Conservation (phyloP, 2,888 invertebrate genomes). For the Mimumesa dahlbomi region DNA sequence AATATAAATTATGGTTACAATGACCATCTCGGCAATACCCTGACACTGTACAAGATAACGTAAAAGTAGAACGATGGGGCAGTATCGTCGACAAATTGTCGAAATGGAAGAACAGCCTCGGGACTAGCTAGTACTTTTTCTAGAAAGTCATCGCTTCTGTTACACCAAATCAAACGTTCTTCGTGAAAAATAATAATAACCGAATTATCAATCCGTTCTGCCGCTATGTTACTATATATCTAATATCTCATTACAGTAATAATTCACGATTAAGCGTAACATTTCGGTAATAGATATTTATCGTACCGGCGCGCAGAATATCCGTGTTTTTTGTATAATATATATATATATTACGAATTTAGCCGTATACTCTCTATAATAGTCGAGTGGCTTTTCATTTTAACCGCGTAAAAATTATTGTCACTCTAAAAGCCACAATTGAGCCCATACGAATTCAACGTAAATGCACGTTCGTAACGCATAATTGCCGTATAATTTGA, state of each 20-base stretch:
- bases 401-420: conserved; percentile 67
- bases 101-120: conserved; percentile 53
- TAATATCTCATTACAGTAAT: conserved; percentile 48
- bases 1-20: conserved; percentile 68
- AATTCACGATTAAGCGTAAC: conserved; percentile 56
- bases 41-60: conserved; percentile 68
- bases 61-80: conserved; percentile 67
- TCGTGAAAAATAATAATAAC: conserved; percentile 50
- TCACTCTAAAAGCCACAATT: conserved; percentile 66
- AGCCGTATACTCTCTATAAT: conserved; percentile 16
- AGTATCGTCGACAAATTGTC: conserved; percentile 55
- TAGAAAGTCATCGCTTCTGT: conserved; percentile 31
- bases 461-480: conserved; percentile 52
- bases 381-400: conserved; percentile 45
- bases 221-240: conserved; percentile 41
- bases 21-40: conserved; percentile 53
- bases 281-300: conserved; percentile 37
- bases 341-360: conserved; percentile 31
- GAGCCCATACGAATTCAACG: conserved; percentile 54
- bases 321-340: conserved; percentile 21
- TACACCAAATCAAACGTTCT: conserved; percentile 46
- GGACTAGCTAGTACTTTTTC: conserved; percentile 38
- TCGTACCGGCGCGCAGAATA: conserved; percentile 40
- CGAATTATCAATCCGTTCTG: conserved; percentile 46
- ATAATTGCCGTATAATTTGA: conserved; percentile 46